Evolutionary conservation across 2,113 vertebrate genomes (phyloP), one percentile per base, ranked within the genome.

Genomic region (Oryzias curvinotus): DNA sequence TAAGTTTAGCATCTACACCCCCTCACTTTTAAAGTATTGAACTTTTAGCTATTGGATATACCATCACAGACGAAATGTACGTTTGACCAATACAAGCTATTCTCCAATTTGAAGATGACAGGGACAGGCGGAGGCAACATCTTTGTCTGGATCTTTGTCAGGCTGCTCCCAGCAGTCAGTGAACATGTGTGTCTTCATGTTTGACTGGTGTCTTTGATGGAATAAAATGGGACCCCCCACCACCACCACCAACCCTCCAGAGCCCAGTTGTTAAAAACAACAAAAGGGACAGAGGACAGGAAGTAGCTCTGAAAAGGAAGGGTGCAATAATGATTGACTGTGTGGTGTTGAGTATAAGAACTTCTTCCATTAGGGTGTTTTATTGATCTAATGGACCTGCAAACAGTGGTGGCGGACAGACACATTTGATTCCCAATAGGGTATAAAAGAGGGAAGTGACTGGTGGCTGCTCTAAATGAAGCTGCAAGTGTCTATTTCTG

Each of bases 131-230:
- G 18, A 48, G 36, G 43, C 42, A 2, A 44, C 17, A 51, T 43
- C 21, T 14, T 54, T 14, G 8, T n/a, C 62, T 51, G 68, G 54
- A 74, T 46, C 18, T 60, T 14, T 1, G 44, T 42, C 53, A 42
- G 17, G 15, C n/a, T 48, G 13, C 26, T 70, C 43, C 19, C 51
- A 46, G 63, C 48, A 46, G 28, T 30, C 41, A 12, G 8, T 19
- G 52, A 18, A 65, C 48, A 50, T 36, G 30, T 46, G 16, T 58
- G 49, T 50, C 23, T 0, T 0, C 50, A 15, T 47, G 14, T 36
- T 43, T 58, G 41, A 60, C 36, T 14, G 43, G 36, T 58, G 53
- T 53, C 56, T 81, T 61, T 60, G 47, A 78, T 71, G 47, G 57
- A 7, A 62, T 36, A 47, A 41, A 16, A 36, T 36, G 36, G 12